A percentile compares a stretch with the other conserved stretches of the same genome.
Conservation (phyloP, 2,113 vertebrate genomes). For the Ochotona curzoniae region DNA sequence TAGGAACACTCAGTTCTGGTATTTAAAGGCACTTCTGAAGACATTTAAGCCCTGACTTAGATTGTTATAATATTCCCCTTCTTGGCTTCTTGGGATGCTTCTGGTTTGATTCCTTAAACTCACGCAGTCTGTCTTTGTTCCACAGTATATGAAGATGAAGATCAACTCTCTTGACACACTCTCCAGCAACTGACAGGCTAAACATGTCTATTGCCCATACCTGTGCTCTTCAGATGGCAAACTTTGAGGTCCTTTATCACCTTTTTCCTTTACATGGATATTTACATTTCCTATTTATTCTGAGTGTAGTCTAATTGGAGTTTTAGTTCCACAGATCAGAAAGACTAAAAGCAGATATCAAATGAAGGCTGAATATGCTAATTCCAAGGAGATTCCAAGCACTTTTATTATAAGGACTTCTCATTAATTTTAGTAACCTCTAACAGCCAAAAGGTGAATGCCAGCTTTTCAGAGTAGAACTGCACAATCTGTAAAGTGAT, state of each 20-base stretch:
- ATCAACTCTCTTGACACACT: not conserved
- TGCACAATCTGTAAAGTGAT: not conserved
- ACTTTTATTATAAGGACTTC: not conserved
- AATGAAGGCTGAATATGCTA: not conserved
- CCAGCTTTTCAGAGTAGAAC: not conserved
- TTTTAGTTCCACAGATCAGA: slow-evolving; percentile 27
- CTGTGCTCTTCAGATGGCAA: not conserved
- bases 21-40: slow-evolving; percentile 17
- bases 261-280: not conserved
- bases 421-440: not conserved
- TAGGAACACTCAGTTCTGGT: not conserved
- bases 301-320: not conserved
- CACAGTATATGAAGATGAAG: not conserved
- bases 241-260: not conserved
- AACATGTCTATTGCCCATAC: not conserved
- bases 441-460: not conserved
- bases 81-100: not conserved
- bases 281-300: slow-evolving; percentile 8
- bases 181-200: not conserved
- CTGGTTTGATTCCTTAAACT: not conserved
- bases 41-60: not conserved
- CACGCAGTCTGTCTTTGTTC: not conserved
- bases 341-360: not conserved
- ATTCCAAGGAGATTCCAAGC: not conserved
- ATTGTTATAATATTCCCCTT: not conserved